Percentiles rank a stretch among this genome's conserved stretches.
These are phyloP conservation scores for Anniella stebbinsi DNA, from an alignment of 2,797 vertebrate genomes.

Conservation along the genomic window DNA sequence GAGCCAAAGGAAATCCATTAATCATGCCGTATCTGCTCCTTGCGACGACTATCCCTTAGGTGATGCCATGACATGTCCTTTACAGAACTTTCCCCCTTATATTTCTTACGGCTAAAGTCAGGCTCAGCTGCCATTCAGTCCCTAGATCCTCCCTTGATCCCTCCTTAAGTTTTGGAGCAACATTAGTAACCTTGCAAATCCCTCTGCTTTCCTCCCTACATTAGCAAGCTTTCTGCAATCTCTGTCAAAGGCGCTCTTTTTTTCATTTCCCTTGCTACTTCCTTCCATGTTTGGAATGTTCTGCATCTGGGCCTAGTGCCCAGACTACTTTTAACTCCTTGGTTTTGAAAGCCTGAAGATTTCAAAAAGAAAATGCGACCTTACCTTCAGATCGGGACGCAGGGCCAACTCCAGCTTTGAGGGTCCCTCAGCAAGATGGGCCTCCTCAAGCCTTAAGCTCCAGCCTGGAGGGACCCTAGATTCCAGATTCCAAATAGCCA, in stretches of 20 bases:
- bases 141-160: constrained; percentile 65
- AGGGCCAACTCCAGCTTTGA: background rate
- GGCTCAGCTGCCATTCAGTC: constrained; percentile 54
- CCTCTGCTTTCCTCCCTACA: constrained; percentile 71
- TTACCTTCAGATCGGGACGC: background rate
- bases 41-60: constrained; percentile 35
- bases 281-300: constrained; percentile 79
- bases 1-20: constrained; percentile 26
- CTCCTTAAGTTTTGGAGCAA: constrained; percentile 74
- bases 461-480: background rate
- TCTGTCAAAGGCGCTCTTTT: constrained; percentile 79
- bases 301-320: constrained; percentile 80
- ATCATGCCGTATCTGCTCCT: background rate
- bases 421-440: background rate
- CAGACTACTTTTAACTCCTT: constrained; percentile 79
- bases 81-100: constrained; percentile 49
- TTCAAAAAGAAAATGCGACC: constrained; percentile 51
- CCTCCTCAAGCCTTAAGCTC: background rate
- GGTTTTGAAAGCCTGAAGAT: constrained; percentile 70
- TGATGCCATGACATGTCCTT: constrained; percentile 48
- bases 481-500: no score
- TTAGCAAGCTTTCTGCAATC: constrained; percentile 80
- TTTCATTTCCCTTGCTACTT: constrained; percentile 78
- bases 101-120: constrained; percentile 70
- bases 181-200: constrained; percentile 75